Evolutionary conservation across 2,113 vertebrate genomes (phyloP), one percentile per base, ranked within the genome.

Genomic region (Chaetodon auriga): DNA sequence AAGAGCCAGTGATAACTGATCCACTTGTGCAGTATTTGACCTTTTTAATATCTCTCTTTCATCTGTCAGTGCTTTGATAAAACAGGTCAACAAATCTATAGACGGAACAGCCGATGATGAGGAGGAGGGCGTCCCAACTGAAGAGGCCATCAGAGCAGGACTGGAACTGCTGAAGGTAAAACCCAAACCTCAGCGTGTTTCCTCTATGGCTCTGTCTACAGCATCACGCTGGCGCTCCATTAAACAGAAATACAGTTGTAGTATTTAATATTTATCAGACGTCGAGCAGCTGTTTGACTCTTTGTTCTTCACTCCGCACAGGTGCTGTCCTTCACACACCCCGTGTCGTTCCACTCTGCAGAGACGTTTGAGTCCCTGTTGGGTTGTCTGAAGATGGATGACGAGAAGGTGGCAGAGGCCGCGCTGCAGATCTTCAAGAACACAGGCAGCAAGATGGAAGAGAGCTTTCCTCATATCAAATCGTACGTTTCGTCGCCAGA

Each of bases 341-440:
- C 98, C 3, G 98, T 98, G 77, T 99, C 98, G 4, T 99, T 99
- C 95, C 98, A 99, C 95, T 99, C 98, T 51, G 98, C 98, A 58
- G 98, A 99, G 95, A 99, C 98, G 3, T 99, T 99, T 60, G 98
- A 99, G 85, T 99, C 97, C 63, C 96, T 99, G 60, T 84, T 99
- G 46, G 97, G 97, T 90, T 99, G 98, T 92, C 91, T 99, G 84
- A 99, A 99, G 94, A 99, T 99, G 98, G 98, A 99, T 43, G 98
- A 99, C 73, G 98, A 99, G 94, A 99, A 99, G 93, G 98, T 99
- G 30, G 98, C 97, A 1, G 98, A 99, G 93, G 97, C 98, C 1
- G 97, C 98, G 0, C 94, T 99, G 89, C 98, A 99, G 89, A 99
- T 99, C 94, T 99, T 99, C 84, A 99, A 97, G 92, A 99, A 99